phyloP scores from a whole-genome alignment of 2,797 vertebrate genomes.

The Paguma larvata region DNA sequence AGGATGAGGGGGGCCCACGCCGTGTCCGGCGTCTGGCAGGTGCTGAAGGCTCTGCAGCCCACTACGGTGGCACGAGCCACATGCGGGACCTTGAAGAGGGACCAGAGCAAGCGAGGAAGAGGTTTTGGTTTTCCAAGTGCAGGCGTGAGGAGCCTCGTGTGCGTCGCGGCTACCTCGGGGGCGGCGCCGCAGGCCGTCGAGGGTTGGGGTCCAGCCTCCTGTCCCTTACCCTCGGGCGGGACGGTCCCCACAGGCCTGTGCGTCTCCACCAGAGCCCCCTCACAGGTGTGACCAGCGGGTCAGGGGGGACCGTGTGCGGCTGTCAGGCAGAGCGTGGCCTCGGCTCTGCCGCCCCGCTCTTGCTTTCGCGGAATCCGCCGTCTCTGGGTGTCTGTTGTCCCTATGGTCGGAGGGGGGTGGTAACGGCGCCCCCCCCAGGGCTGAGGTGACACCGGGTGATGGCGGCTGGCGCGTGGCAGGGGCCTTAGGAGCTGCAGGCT shows the following conservation, averaged over 20 bases:
- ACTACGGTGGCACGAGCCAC: background rate
- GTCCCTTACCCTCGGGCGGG: background rate
- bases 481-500: background rate
- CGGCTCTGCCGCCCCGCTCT: background rate
- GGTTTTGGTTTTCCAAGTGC: background rate
- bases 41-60: background rate
- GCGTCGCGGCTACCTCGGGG: accelerated
- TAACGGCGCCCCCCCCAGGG: background rate
- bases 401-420: background rate
- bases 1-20: background rate
- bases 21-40: background rate
- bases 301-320: background rate
- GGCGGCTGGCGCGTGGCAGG: background rate
- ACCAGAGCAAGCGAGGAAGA: background rate
- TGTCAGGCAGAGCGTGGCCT: background rate
- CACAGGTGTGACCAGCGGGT: background rate
- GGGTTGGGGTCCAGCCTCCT: background rate
- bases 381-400: background rate
- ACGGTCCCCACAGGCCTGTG: background rate
- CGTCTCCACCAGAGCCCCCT: background rate
- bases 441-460: background rate
- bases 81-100: background rate
- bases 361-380: background rate
- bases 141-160: background rate
- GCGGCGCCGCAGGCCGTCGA: accelerated